These are phyloP conservation scores for Sycophila texana DNA, from an alignment of 2,888 invertebrate species.

Conservation along the genomic window DNA sequence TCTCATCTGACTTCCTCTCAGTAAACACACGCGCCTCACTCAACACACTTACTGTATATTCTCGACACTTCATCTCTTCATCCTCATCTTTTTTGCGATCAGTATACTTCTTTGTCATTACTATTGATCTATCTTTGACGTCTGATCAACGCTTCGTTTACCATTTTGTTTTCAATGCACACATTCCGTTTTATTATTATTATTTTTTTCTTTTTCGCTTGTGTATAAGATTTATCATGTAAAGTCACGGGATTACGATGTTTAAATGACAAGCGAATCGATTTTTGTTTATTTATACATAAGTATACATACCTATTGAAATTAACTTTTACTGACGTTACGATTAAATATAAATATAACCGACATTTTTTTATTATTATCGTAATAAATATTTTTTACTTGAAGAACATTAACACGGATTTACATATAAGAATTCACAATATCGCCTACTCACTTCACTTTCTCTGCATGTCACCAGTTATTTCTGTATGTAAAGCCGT, in stretches of 20 bases:
- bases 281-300: too few relatives aligned
- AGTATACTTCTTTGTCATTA: background rate
- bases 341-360: too few relatives aligned
- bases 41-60: constrained; percentile 24
- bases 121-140: background rate
- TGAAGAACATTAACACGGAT: background rate
- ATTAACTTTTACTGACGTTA: too few relatives aligned
- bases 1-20: constrained; percentile 2
- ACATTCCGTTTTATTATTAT: background rate
- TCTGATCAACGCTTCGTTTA: too few relatives aligned
- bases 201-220: background rate
- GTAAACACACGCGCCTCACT: background rate
- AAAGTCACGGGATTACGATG: background rate
- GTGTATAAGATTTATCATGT: background rate
- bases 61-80: constrained; percentile 23
- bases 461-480: constrained; percentile 52
- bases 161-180: background rate
- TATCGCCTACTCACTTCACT: constrained; percentile 33
- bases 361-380: too few relatives aligned
- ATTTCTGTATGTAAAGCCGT: constrained; percentile 53
- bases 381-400: background rate
- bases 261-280: background rate
- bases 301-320: too few relatives aligned
- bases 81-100: constrained; percentile 9
- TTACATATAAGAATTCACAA: constrained; percentile 15